These are phyloP conservation scores for Tanypteryx hageni DNA, from an alignment of 2,888 invertebrate species.

Conservation along the genomic window DNA sequence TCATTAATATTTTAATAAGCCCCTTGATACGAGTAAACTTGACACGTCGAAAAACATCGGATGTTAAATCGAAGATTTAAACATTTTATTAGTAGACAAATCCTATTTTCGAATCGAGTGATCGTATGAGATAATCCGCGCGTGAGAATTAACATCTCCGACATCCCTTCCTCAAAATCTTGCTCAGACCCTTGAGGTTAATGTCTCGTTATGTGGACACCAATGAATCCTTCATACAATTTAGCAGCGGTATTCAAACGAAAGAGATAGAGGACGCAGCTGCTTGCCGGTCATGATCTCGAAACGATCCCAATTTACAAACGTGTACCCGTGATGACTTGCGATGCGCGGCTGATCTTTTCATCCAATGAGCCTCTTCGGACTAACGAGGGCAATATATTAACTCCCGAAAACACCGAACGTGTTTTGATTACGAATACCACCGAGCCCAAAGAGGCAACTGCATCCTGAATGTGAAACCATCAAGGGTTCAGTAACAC, in stretches of 20 bases:
- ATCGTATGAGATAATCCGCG: too few species aligned
- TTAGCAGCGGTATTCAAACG: constrained; percentile 16
- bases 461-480: too few species aligned
- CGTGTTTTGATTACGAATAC: constrained; percentile 37
- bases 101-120: too few species aligned
- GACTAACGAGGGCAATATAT: constrained; percentile 22
- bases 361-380: background rate
- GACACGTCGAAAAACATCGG: too few species aligned
- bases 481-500: too few species aligned
- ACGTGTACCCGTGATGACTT: constrained; percentile 23
- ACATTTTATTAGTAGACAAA: too few species aligned
- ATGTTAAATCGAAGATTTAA: too few species aligned
- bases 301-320: constrained; percentile 52
- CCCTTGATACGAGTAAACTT: too few species aligned
- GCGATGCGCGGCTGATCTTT: background rate
- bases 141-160: too few species aligned
- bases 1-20: too few species aligned
- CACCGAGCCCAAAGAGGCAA: background rate
- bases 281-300: constrained; percentile 1
- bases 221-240: constrained; percentile 17
- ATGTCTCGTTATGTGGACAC: background rate
- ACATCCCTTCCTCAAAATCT: too few species aligned
- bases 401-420: constrained; percentile 48
- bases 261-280: constrained; percentile 14
- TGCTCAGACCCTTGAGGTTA: too few species aligned